Percentiles rank a stretch among this genome's conserved stretches.
phyloP scores from a whole-genome alignment of 2,888 invertebrate species.

The Trimorus sp. region DNA sequence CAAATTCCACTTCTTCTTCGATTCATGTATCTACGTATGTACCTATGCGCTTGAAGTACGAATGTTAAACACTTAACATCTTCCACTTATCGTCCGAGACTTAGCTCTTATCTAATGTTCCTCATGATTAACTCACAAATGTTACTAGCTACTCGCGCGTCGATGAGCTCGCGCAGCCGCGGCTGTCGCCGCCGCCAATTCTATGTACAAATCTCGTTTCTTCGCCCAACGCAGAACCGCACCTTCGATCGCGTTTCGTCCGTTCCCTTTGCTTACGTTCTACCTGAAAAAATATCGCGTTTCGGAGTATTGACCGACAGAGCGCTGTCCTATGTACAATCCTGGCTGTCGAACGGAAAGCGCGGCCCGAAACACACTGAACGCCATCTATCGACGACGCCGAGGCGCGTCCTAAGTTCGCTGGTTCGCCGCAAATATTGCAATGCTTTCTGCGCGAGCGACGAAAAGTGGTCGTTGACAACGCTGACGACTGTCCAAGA shows the following conservation, averaged over 20 bases:
- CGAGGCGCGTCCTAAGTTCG: too few relatives aligned
- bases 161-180: conserved; percentile 36
- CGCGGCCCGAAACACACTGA: not conserved
- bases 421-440: not conserved
- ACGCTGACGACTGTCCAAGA: too few relatives aligned
- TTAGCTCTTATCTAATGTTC: conserved; percentile 43
- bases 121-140: conserved; percentile 51
- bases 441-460: too few relatives aligned
- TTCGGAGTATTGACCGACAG: conserved; percentile 37
- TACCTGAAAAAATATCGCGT: conserved; percentile 45
- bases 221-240: too few relatives aligned
- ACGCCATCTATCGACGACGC: conserved; percentile 2
- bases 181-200: not conserved
- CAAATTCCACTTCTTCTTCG: too few relatives aligned
- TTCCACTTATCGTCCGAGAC: conserved; percentile 46
- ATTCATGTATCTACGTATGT: conserved; percentile 34
- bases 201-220: too few relatives aligned
- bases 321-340: conserved; percentile 42
- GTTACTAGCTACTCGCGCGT: conserved; percentile 52
- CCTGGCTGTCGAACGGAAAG: not conserved
- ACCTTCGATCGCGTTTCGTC: conserved; percentile 17
- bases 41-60: conserved; percentile 32
- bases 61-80: conserved; percentile 52
- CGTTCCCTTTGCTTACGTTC: conserved; percentile 43
- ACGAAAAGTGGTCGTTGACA: too few relatives aligned